Percentiles rank a stretch among this genome's conserved stretches.
Evolutionary conservation across 2,797 vertebrate species (phyloP).

Genomic region (Simalia tracyae): DNA sequence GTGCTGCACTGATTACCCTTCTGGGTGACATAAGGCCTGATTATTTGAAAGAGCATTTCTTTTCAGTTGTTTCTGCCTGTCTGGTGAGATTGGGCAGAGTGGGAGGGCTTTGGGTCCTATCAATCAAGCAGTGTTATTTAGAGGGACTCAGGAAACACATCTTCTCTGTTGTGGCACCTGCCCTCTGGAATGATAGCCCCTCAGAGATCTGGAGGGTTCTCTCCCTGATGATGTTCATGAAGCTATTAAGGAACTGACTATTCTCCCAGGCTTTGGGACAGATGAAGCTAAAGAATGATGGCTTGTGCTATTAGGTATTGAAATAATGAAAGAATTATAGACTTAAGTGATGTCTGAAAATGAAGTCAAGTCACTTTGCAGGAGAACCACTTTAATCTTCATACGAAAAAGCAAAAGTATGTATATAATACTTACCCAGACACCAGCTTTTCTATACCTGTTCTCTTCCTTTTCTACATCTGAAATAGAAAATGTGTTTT

Average conservation of each 20-base stretch:
- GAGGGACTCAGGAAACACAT: neutral
- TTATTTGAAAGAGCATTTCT: neutral
- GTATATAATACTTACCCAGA: neutral
- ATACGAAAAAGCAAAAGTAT: neutral
- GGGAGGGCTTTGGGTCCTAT: neutral
- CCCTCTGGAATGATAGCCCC: neutral
- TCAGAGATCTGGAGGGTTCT: neutral
- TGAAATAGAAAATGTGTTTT: neutral
- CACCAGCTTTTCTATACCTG: neutral
- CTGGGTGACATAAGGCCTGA: neutral
- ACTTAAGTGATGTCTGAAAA: neutral
- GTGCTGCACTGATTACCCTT: neutral
- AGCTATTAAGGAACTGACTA: neutral
- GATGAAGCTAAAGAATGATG: neutral
- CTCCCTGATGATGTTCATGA: neutral
- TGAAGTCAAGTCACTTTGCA: neutral
- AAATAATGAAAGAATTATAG: neutral
- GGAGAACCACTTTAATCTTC: neutral
- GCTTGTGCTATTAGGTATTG: neutral
- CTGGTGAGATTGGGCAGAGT: neutral
- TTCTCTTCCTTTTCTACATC: neutral
- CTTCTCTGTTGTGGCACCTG: neutral
- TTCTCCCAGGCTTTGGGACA: neutral
- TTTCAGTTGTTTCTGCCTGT: neutral
- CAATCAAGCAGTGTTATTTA: neutral